Conservation (phyloP, 2,113 vertebrate genomes). For the Narcine bancroftii region DNA sequence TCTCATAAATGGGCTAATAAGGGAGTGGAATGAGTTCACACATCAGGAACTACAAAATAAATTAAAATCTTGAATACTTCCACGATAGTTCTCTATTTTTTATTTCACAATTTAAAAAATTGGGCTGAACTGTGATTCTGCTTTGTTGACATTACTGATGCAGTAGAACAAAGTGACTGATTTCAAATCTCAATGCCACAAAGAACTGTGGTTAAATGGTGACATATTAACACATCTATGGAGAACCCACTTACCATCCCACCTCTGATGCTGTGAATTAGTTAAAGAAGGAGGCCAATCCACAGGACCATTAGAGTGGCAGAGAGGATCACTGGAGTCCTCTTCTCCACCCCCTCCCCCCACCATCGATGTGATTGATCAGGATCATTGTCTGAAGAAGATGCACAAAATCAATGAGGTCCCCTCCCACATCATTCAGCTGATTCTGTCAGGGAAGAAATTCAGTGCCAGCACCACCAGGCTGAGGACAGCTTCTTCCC, state of each 20-base stretch:
- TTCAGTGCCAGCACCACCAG: too few relatives aligned
- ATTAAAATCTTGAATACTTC: not conserved
- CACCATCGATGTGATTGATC: too few relatives aligned
- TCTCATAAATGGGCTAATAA: conserved; percentile 18
- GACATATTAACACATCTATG: not conserved
- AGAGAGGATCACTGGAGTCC: too few relatives aligned
- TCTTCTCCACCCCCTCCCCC: too few relatives aligned
- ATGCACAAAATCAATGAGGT: too few relatives aligned
- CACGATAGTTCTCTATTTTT: not conserved
- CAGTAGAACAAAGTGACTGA: not conserved
- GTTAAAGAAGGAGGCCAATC: too few relatives aligned
- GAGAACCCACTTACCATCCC: too few relatives aligned
- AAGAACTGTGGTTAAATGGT: not conserved
- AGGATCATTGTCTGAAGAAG: too few relatives aligned
- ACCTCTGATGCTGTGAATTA: not conserved
- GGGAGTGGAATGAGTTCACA: not conserved
- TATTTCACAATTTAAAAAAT: not conserved
- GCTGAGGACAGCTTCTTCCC: too few relatives aligned
- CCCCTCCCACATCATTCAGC: too few relatives aligned
- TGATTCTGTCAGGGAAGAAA: too few relatives aligned
- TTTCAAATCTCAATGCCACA: not conserved
- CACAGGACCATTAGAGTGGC: too few relatives aligned
- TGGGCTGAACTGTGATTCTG: not conserved
- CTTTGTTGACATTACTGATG: not conserved
- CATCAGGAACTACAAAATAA: conserved; percentile 13